A percentile compares a stretch with the other conserved stretches of the same genome.
Evolutionary conservation across 2,888 invertebrate genomes (phyloP).

Genomic region (Elaeidobius kamerunicus): DNA sequence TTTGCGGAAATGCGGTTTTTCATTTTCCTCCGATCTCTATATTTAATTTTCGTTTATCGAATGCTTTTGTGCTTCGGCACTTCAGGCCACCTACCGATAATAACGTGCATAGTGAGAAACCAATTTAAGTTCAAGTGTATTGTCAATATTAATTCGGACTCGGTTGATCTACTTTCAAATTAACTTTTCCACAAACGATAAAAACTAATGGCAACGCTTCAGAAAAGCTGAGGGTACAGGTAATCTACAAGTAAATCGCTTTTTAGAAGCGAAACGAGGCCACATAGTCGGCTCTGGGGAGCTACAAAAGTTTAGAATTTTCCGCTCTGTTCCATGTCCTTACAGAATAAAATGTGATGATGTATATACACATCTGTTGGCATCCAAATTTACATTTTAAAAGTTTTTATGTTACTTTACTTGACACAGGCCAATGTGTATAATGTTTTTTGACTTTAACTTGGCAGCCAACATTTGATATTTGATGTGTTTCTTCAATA

Average conservation of each 20-base stretch:
- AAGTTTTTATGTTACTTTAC: background rate
- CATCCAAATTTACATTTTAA: slow-evolving; percentile 16
- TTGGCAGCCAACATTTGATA: too few species aligned
- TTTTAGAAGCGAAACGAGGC: slow-evolving; percentile 25
- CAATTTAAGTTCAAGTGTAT: too few species aligned
- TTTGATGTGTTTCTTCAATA: too few species aligned
- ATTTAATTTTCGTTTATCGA: too few species aligned
- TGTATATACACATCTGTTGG: slow-evolving; percentile 15
- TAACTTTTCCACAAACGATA: slow-evolving; percentile 26
- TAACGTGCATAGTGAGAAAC: too few species aligned
- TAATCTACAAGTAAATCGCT: slow-evolving; percentile 31
- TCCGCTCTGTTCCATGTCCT: slow-evolving; percentile 18
- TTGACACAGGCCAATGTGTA: background rate
- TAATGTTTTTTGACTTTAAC: too few species aligned
- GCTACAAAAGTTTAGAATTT: slow-evolving; percentile 25
- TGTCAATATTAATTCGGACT: too few species aligned
- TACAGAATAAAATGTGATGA: slow-evolving; percentile 9
- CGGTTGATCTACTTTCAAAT: slow-evolving; percentile 24
- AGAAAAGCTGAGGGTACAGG: slow-evolving; percentile 20
- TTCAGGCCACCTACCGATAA: too few species aligned
- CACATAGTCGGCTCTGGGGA: slow-evolving; percentile 22
- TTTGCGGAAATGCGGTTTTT: too few species aligned
- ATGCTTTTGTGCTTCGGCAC: too few species aligned
- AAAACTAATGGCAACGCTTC: slow-evolving; percentile 20
- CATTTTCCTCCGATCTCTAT: too few species aligned